A percentile compares a stretch with the other conserved stretches of the same genome.
Evolutionary conservation across 1,140 invertebrate genomes (phyloP).

Genomic region (Acarapis woodi): DNA sequence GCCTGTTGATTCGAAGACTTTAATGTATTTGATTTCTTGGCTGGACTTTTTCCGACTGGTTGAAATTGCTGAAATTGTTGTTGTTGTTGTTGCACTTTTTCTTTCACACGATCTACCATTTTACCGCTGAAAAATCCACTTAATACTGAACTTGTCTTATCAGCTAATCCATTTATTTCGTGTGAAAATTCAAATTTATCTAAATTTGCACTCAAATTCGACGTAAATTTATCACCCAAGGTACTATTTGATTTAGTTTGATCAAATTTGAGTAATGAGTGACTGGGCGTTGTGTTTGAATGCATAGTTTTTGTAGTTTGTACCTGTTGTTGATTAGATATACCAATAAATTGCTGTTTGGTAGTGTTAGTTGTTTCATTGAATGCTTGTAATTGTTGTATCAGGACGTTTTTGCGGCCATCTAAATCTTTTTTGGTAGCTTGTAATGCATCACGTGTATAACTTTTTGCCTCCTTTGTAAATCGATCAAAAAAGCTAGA

Average conservation of each 20-base stretch:
- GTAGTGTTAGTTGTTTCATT: constrained; percentile 13
- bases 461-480: constrained; percentile 57
- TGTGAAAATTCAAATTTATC: no score
- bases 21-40: no score
- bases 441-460: constrained; percentile 43
- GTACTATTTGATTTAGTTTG: no score
- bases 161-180: constrained; percentile 64
- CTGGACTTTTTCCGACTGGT: no score
- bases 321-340: no score
- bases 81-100: constrained; percentile 23
- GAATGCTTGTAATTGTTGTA: constrained; percentile 12
- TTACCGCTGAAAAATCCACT: constrained; percentile 46
- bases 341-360: no score
- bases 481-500: constrained; percentile 23
- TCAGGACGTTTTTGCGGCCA: constrained; percentile 2
- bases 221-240: no score
- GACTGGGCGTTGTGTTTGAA: no score
- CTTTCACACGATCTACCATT: constrained; percentile 9
- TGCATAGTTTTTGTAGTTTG: no score
- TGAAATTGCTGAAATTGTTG: constrained; percentile 31
- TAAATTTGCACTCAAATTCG: no score
- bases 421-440: constrained; percentile 34
- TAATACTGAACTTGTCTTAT: constrained; percentile 64
- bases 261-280: no score
- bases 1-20: no score